Evolutionary conservation across 2,888 invertebrate species (phyloP).

Genomic region (Caenorhabditis afra): DNA sequence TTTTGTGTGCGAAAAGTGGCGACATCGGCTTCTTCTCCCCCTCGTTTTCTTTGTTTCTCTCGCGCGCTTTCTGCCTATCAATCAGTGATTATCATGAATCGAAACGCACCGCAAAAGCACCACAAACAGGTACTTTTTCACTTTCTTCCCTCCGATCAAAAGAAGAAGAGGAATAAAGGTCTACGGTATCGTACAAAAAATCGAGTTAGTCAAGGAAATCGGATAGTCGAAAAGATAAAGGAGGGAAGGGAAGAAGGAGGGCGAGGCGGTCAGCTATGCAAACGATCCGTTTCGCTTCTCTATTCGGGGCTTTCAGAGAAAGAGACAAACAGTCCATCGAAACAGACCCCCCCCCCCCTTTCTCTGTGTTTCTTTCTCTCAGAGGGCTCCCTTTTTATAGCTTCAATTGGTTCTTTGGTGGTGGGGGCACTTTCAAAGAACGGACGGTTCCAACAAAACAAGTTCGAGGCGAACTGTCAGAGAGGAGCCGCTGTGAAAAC

Average conservation of each 20-base stretch:
- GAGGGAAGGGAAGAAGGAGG: background rate
- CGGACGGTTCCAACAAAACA: too few species aligned
- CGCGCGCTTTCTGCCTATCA: constrained; percentile 7
- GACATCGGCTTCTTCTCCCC: constrained; percentile 10
- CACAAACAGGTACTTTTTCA: constrained; percentile 26
- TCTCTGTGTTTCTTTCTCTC: background rate
- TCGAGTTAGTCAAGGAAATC: constrained; percentile 2
- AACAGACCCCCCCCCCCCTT: too few species aligned
- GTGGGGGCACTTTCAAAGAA: too few species aligned
- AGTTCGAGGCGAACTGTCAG: too few species aligned
- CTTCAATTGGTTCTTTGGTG: too few species aligned
- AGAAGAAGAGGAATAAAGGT: constrained; percentile 1
- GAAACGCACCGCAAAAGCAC: constrained; percentile 49
- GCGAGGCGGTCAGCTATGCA: constrained; percentile 24
- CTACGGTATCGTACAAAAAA: constrained; percentile 42
- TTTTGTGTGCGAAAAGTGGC: background rate
- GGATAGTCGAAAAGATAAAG: background rate
- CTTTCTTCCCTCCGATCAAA: background rate
- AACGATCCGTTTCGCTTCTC: too few species aligned
- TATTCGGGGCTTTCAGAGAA: background rate
- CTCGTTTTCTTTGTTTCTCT: background rate
- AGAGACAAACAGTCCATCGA: background rate
- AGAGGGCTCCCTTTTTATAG: too few species aligned
- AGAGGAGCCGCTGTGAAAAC: too few species aligned
- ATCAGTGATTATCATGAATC: constrained; percentile 42